Percentiles rank a stretch among this genome's conserved stretches.
These are phyloP conservation scores for Epiblema foenella DNA, from an alignment of 2,888 invertebrate genomes.

Conservation along the genomic window DNA sequence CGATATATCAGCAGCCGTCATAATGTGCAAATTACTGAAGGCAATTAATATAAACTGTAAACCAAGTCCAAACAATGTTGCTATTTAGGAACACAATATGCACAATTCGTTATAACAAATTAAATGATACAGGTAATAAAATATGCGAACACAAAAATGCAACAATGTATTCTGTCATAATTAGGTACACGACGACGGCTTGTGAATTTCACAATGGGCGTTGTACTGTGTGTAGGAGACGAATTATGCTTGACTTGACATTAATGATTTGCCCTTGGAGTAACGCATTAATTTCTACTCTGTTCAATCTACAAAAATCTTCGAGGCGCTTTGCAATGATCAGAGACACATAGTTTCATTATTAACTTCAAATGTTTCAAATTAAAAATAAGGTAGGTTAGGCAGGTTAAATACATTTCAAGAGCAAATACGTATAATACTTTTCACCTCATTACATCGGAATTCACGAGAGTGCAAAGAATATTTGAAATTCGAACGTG, in stretches of 20 bases:
- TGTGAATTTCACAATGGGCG: slow-evolving; percentile 60
- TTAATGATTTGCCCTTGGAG: slow-evolving; percentile 39
- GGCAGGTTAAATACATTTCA: too few relatives aligned
- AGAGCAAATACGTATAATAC: too few relatives aligned
- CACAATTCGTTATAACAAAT: slow-evolving; percentile 6
- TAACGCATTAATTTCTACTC: slow-evolving; percentile 45
- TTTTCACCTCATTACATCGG: too few relatives aligned
- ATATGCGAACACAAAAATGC: slow-evolving; percentile 32
- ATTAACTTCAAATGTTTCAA: slow-evolving; percentile 5
- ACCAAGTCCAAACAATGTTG: background rate
- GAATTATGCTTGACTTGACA: slow-evolving; percentile 66
- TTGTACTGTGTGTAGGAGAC: slow-evolving; percentile 71
- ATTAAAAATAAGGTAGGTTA: background rate
- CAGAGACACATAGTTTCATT: slow-evolving; percentile 4
- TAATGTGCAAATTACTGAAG: background rate
- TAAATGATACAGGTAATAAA: slow-evolving; percentile 10
- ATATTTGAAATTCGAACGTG: too few relatives aligned
- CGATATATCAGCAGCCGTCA: background rate
- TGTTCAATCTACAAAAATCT: slow-evolving; percentile 50
- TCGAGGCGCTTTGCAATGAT: slow-evolving; percentile 16
- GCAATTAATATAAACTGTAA: background rate
- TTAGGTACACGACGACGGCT: slow-evolving; percentile 54
- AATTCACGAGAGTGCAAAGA: too few relatives aligned
- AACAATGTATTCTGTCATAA: slow-evolving; percentile 32
- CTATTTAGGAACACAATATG: background rate